Percentiles rank a stretch among this genome's conserved stretches.
These are phyloP conservation scores for Brenthis daphne DNA, from an alignment of 2,888 invertebrate species.

Conservation along the genomic window DNA sequence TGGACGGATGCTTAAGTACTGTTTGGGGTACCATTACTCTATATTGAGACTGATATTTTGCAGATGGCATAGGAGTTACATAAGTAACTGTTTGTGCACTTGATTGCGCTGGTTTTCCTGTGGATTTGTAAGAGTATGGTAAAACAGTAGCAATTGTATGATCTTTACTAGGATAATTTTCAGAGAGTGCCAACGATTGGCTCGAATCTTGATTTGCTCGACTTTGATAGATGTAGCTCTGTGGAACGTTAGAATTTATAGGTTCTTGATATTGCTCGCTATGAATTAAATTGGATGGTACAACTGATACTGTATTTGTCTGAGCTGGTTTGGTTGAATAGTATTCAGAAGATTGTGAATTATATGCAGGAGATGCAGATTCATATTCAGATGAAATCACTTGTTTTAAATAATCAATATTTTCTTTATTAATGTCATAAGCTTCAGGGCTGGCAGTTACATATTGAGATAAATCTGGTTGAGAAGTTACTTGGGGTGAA, in stretches of 20 bases:
- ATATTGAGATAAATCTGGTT: slow-evolving; percentile 47
- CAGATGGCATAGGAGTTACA: slow-evolving; percentile 68
- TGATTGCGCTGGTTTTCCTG: slow-evolving; percentile 49
- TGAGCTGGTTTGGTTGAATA: slow-evolving; percentile 50
- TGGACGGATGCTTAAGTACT: slow-evolving; percentile 56
- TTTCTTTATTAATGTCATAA: slow-evolving; percentile 31
- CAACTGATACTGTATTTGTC: slow-evolving; percentile 53
- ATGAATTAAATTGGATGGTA: slow-evolving; percentile 52
- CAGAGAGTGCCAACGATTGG: slow-evolving; percentile 67
- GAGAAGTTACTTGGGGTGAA: slow-evolving; percentile 37
- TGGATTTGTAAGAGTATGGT: slow-evolving; percentile 60
- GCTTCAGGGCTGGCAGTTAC: slow-evolving; percentile 41
- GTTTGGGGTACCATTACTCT: slow-evolving; percentile 75
- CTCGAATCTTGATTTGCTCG: slow-evolving; percentile 52
- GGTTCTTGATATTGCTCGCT: slow-evolving; percentile 52
- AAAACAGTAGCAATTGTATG: slow-evolving; percentile 82
- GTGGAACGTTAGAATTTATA: slow-evolving; percentile 48
- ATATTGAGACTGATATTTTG: slow-evolving; percentile 69
- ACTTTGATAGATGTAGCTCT: slow-evolving; percentile 61
- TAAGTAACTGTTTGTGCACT: slow-evolving; percentile 68
- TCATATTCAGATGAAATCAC: slow-evolving; percentile 46
- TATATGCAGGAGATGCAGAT: slow-evolving; percentile 37
- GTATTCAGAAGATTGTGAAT: slow-evolving; percentile 47
- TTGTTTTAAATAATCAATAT: slow-evolving; percentile 36
- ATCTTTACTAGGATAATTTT: slow-evolving; percentile 82